These are phyloP conservation scores for Neoarius graeffei DNA, from an alignment of 2,113 vertebrate genomes.

Conservation along the genomic window DNA sequence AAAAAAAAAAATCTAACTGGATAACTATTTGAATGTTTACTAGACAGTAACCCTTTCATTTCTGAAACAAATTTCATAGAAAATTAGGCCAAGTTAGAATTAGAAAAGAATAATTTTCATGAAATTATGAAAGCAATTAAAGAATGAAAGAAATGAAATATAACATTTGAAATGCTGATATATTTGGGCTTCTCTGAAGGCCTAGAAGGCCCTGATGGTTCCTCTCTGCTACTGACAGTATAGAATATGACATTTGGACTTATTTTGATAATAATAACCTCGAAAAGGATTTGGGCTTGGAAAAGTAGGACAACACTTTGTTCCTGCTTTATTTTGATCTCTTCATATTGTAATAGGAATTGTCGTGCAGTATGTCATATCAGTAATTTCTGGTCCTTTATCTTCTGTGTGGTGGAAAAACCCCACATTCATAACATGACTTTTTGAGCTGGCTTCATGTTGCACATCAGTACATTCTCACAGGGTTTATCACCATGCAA, in stretches of 20 bases:
- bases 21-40: too few relatives aligned
- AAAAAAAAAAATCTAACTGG: too few relatives aligned
- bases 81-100: too few relatives aligned
- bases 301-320: background rate
- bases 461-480: background rate
- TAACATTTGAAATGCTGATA: too few relatives aligned
- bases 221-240: background rate
- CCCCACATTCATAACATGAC: background rate
- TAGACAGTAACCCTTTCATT: too few relatives aligned
- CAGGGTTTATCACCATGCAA: background rate
- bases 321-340: background rate
- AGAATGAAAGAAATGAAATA: too few relatives aligned
- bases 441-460: background rate
- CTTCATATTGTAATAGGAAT: background rate
- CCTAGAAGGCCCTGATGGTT: too few relatives aligned
- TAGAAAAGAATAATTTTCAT: too few relatives aligned
- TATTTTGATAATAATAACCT: background rate
- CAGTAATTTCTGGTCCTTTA: background rate
- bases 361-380: background rate
- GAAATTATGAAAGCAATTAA: too few relatives aligned
- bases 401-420: background rate
- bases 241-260: background rate
- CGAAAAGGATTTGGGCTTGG: background rate
- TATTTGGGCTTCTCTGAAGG: too few relatives aligned
- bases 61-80: too few relatives aligned